Conservation (phyloP, 2,113 vertebrate species). For the Leucopsar rothschildi region DNA sequence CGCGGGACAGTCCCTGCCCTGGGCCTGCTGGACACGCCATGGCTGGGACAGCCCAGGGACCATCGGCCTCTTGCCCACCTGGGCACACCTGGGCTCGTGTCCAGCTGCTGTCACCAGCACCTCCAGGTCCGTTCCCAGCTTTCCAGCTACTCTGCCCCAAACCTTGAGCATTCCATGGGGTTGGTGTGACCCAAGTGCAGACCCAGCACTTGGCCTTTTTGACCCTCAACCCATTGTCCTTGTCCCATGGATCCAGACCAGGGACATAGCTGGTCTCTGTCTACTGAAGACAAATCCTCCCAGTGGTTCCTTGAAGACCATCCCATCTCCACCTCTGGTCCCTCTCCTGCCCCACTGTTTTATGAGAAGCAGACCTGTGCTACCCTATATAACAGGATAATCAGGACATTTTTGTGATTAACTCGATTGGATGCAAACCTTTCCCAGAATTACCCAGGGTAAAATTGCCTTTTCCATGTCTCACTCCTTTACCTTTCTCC, state of each 20-base stretch:
- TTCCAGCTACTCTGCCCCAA: background rate
- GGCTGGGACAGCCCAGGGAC: background rate
- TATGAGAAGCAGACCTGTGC: fast-evolving
- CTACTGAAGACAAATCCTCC: background rate
- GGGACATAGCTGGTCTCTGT: background rate
- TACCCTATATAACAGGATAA: background rate
- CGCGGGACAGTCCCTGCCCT: background rate
- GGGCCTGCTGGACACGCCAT: background rate
- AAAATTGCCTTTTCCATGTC: background rate
- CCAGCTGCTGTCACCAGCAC: background rate
- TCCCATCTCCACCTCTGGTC: background rate
- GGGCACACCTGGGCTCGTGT: background rate
- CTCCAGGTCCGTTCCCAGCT: background rate
- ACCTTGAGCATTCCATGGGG: background rate
- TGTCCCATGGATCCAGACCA: background rate
- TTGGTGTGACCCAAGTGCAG: background rate
- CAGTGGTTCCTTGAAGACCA: background rate
- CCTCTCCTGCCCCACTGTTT: background rate
- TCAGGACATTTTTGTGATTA: background rate
- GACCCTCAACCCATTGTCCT: background rate
- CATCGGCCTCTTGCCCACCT: background rate
- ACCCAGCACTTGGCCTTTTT: background rate
- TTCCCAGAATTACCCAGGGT: background rate
- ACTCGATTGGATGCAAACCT: background rate
- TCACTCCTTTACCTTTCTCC: background rate